Evolutionary conservation across 2,113 vertebrate genomes (phyloP), one percentile per base, ranked within the genome.

Genomic region (Labeo catla): DNA sequence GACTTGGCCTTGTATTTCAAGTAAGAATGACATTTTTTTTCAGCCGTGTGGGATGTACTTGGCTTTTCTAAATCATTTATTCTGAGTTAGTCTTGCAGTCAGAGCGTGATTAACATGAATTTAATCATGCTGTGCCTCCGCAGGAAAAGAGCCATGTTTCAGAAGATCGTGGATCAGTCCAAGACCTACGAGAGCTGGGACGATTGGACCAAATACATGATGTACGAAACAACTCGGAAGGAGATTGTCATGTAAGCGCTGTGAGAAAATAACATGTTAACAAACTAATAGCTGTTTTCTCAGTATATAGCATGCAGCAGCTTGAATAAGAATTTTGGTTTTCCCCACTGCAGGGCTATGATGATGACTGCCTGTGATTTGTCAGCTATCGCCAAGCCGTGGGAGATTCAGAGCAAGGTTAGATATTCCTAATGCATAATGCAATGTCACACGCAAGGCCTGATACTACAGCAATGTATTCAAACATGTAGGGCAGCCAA

Each of bases 311-410:
- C 23, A 65, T 47, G 59, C 13, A 34, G n/a, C 57, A 47, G 21
- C 12, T 28, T 63, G 21, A 34, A 77, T 76, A 70, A 73, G 19
- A 50, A 87, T 61, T 87, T 79, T 77, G 77, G 45, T 76, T 88
- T 59, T 88, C 84, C 36, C 50, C 49, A 21, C 84, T 77, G 4
- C 49, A 96, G 95, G 95, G 95, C 95, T 15, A 95, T 96, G 95
- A 96, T 96, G 95, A 96, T 96, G 95, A 95, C 95, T 0, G 95
- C 95, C 2, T 96, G 95, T 85, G 95, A 96, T 86, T 90, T 96
- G 86, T 96, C 95, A 11, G 95, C 95, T 72, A 95, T 96, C 43
- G 95, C 95, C 85, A 96, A 96, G 87, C 95, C 95, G 0, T 95
- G 95, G 95, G 95, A 95, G 92, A 84, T 96, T 59, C 95, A 96